Percentiles rank a stretch among this genome's conserved stretches.
These are phyloP conservation scores for Hozukius guyotensis DNA, from an alignment of 2,797 vertebrate species.

Conservation along the genomic window DNA sequence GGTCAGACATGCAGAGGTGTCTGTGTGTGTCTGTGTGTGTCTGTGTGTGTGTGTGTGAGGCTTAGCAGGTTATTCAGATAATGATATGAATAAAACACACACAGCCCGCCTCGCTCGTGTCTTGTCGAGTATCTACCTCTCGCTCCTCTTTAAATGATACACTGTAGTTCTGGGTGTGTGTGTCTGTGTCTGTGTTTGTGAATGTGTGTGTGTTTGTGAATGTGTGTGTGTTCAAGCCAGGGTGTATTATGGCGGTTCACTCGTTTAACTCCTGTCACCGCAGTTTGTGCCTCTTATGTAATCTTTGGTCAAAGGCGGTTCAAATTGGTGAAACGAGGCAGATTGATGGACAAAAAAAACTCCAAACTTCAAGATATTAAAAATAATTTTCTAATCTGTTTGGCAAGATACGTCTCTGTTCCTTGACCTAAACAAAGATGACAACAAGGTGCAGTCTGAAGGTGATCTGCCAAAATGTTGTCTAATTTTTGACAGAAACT, in stretches of 20 bases:
- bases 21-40: not conserved
- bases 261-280: not conserved
- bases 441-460: not conserved
- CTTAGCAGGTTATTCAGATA: conserved; percentile 1
- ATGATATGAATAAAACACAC: conserved; percentile 11
- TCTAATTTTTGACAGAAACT: not conserved
- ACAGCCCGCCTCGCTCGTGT: conserved; percentile 56
- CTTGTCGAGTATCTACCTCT: conserved; percentile 83
- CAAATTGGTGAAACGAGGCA: not conserved
- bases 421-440: not conserved
- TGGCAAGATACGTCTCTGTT: not conserved
- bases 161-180: conserved; percentile 70
- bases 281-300: not conserved
- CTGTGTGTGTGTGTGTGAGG: not conserved
- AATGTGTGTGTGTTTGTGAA: not conserved
- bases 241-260: not conserved
- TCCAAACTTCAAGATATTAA: not conserved
- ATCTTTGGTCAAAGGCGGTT: not conserved
- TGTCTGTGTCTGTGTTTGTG: not conserved
- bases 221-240: conserved; percentile 10
- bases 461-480: not conserved
- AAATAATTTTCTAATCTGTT: not conserved
- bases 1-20: not conserved
- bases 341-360: too few relatives aligned
- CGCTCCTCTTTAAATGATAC: conserved; percentile 70